Evolutionary conservation across 2,888 invertebrate genomes (phyloP).

Genomic region (Idaea dimidiata): DNA sequence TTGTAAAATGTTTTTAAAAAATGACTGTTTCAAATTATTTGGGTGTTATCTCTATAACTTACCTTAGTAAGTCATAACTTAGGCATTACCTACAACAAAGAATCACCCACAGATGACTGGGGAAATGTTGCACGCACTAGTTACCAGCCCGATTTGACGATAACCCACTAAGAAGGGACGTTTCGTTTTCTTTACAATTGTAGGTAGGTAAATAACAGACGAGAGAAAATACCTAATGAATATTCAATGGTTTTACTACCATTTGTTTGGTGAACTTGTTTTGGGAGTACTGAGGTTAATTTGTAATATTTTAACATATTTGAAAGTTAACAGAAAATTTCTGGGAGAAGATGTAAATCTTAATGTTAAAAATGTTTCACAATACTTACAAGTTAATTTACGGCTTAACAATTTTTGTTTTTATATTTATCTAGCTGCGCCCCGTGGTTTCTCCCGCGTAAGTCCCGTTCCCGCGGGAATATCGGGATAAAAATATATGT

Average conservation of each 20-base stretch:
- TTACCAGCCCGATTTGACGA: constrained; percentile 45
- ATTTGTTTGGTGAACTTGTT: background rate
- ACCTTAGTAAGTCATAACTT: constrained; percentile 18
- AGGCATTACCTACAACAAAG: constrained; percentile 38
- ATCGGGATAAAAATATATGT: too few relatives aligned
- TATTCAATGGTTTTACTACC: constrained; percentile 14
- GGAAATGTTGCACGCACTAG: constrained; percentile 65
- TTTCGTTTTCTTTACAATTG: background rate
- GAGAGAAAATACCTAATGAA: background rate
- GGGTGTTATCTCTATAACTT: background rate
- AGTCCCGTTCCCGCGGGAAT: too few relatives aligned
- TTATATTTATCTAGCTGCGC: too few relatives aligned
- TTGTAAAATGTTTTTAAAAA: background rate
- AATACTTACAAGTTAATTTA: too few relatives aligned
- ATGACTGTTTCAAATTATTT: background rate
- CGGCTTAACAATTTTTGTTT: too few relatives aligned
- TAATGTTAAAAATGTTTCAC: too few relatives aligned
- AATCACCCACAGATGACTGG: constrained; percentile 42
- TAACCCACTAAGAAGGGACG: constrained; percentile 45
- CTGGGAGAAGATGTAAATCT: too few relatives aligned
- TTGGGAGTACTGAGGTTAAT: background rate
- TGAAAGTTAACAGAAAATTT: background rate
- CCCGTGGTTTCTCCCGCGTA: too few relatives aligned
- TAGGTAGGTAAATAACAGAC: background rate
- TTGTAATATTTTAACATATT: background rate